phyloP scores from a whole-genome alignment of 2,113 vertebrate genomes.

The Hymenochirus boettgeri region DNA sequence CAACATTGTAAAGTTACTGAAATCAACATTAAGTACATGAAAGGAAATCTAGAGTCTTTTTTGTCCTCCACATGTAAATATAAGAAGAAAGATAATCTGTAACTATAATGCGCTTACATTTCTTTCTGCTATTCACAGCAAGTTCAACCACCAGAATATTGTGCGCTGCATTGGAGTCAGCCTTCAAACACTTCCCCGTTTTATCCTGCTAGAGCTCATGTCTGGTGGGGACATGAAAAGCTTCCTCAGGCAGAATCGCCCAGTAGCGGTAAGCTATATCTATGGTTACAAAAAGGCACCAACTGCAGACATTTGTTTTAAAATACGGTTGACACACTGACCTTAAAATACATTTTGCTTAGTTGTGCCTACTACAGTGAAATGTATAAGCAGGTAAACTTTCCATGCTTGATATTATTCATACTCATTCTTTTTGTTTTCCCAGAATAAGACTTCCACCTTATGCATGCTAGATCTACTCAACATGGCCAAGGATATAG shows the following conservation, averaged over 20 bases:
- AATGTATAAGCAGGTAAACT: too few relatives aligned
- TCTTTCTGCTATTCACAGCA: slow-evolving; percentile 55
- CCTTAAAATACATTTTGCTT: too few relatives aligned
- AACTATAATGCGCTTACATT: too few relatives aligned
- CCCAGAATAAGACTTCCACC: slow-evolving; percentile 71
- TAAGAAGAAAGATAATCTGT: too few relatives aligned
- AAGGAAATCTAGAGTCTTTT: too few relatives aligned
- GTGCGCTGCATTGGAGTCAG: slow-evolving; percentile 83
- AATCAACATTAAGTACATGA: too few relatives aligned
- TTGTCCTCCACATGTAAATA: too few relatives aligned
- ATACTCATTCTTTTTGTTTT: not conserved
- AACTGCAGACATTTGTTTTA: too few relatives aligned
- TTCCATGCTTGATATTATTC: not conserved
- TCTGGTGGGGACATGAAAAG: slow-evolving; percentile 88
- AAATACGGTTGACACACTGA: too few relatives aligned
- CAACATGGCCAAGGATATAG: slow-evolving; percentile 82
- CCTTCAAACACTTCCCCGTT: slow-evolving; percentile 75
- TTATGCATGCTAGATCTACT: slow-evolving; percentile 81
- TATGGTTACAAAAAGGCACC: too few relatives aligned
- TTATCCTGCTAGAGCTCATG: slow-evolving; percentile 91
- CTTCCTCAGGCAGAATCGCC: slow-evolving; percentile 81
- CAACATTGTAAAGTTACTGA: too few relatives aligned
- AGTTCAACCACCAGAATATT: slow-evolving; percentile 86
- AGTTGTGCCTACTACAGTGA: too few relatives aligned
- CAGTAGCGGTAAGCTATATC: slow-evolving; percentile 68